Evolutionary conservation across 2,888 invertebrate species (phyloP), one percentile per base, ranked within the genome.

Genomic region (Onchidella celtica): DNA sequence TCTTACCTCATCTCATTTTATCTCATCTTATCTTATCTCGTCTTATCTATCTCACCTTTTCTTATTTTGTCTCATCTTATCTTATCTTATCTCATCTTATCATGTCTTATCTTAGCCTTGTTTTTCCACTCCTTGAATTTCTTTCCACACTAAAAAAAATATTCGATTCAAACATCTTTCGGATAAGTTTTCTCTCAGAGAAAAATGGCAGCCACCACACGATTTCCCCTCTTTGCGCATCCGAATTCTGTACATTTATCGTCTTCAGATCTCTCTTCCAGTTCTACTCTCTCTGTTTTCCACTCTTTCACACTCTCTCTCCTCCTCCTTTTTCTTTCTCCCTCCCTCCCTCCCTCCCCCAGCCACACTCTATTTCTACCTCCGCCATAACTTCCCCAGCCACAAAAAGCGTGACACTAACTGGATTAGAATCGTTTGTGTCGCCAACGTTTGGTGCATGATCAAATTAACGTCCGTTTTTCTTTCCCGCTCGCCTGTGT

Each of bases 391-490:
- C 34, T 32, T 57, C 57, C 72, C 6, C 11, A 34, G 21, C 55
- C n/a, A 55, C 29, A 70, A 57, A 72, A 72, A 61, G 74, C 38
- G 59, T 38, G 75, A 36, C 55, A 29, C 32, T 78, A 78, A 78
- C 66, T n/a, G 32, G 57, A 70, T 78, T 78, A 78, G 70, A 78
- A 36, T 40, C 69, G 78, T 57, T 70, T 70, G 78, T 78, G 78
- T 69, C 78, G 69, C 61, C 69, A 69, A 21, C 36, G 59, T 21
- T 38, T 40, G 47, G 55, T 17, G 2, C 78, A 65, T 82, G 81
- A 85, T 83, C 68, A 57, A 69, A 84, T 84, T 84, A 78, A 69
- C 65, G 63, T 27, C 74, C 47, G 77, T 81, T 83, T 77, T 83
- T 78, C 36, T 66, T 57, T 70, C 63, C 57, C 69, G 38, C 69